phyloP scores from a whole-genome alignment of 2,797 vertebrate genomes.

The Gila robusta region DNA sequence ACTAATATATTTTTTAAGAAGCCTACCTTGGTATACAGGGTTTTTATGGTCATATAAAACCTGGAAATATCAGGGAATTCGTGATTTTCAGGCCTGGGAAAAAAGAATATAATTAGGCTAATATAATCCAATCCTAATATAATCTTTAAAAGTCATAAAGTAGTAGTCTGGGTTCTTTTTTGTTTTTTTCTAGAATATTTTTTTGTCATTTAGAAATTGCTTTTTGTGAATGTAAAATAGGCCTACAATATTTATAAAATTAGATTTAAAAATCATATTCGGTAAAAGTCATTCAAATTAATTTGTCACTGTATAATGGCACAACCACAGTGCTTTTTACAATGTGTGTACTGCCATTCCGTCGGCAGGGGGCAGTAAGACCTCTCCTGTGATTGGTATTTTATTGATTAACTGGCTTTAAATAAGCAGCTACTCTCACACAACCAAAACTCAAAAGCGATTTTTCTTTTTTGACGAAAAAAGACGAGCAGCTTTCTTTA shows the following conservation, averaged over 20 bases:
- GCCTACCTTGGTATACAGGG: neutral
- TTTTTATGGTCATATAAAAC: neutral
- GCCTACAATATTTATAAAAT: neutral
- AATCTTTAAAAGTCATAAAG: neutral
- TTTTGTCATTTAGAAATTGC: neutral
- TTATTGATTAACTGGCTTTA: neutral
- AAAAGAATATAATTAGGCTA: neutral
- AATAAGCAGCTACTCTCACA: neutral
- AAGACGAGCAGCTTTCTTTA: too few species aligned
- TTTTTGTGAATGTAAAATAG: neutral
- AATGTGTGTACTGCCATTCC: too few species aligned
- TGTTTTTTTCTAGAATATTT: neutral
- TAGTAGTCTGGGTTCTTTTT: neutral
- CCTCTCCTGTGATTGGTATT: neutral
- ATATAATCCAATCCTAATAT: neutral
- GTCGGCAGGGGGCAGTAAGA: conserved; percentile 65
- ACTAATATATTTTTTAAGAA: neutral
- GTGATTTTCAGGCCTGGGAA: neutral
- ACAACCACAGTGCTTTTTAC: neutral
- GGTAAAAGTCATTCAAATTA: neutral
- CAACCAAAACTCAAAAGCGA: neutral
- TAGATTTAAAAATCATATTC: neutral
- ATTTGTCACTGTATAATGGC: neutral
- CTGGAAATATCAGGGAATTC: neutral
- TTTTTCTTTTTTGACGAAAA: neutral